Evolutionary conservation across 2,888 invertebrate genomes (phyloP), one percentile per base, ranked within the genome.

Genomic region (Lochmaea capreae): DNA sequence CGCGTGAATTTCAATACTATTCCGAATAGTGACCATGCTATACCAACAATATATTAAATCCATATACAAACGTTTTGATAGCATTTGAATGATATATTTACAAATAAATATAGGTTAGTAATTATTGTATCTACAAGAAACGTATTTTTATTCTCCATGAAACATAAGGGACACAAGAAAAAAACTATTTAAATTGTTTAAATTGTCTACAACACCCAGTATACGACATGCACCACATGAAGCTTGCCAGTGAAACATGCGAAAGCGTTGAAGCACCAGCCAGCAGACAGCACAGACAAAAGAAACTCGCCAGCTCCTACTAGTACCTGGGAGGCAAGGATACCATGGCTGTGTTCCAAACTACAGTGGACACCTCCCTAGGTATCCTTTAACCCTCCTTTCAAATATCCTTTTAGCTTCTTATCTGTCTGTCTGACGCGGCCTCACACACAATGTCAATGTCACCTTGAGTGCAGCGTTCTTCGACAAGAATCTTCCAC

Each of bases 271-370:
- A 49, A 59, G 74, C 65, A 57, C 14, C 75, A 67, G 70, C 73
- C 65, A 67, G 49, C 52, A 65, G 67, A 46, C 71, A 71, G 71
- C 71, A 26, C 63, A 70, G 65, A 71, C 71, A 68, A 59, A 67
- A 72, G 67, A 65, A 69, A 62, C 70, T 65, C 65, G 67, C 43
- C 79, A 82, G 82, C 83, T 81, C 80, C 83, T 82, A 83, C 78
- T 79, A 83, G 88, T 90, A 90, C 90, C 90, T 90, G 88, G 89
- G 90, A 89, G 89, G 89, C 88, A 89, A 88, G 89, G 90, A 90
- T 89, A 90, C 90, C 90, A 90, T 90, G 89, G 90, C 90, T 89
- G 89, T 89, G 89, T 89, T 89, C 89, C 89, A 88, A 89, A 89
- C 84, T 89, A 89, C 88, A 89, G 89, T 86, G 86, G 85, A 86